These are phyloP conservation scores for Agriotes lineatus DNA, from an alignment of 2,888 invertebrate species.

Conservation along the genomic window DNA sequence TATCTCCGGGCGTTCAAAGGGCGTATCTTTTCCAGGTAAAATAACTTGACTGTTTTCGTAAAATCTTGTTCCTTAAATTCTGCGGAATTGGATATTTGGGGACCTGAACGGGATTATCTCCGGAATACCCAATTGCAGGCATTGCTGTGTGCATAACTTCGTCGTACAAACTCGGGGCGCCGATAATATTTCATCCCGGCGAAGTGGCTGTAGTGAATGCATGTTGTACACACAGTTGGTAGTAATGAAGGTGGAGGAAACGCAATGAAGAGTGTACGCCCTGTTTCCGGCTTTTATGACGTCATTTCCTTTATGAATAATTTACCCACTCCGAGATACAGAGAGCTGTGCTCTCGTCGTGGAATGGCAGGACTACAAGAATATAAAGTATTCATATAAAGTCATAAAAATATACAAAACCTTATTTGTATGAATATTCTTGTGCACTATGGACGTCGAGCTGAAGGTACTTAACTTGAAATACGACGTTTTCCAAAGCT, in stretches of 20 bases:
- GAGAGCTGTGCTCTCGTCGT: slow-evolving; percentile 20
- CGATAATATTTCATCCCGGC: slow-evolving; percentile 19
- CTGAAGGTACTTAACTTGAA: slow-evolving; percentile 12
- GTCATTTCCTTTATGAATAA: slow-evolving; percentile 60
- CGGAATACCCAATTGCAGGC: too few species aligned
- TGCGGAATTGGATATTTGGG: too few species aligned
- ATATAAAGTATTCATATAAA: slow-evolving; percentile 46
- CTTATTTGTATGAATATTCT: slow-evolving; percentile 31
- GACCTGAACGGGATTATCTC: too few species aligned
- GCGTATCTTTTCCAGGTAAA: too few species aligned
- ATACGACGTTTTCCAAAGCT: slow-evolving; percentile 13
- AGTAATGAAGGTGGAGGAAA: slow-evolving; percentile 51
- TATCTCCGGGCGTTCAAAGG: too few species aligned
- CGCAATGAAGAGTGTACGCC: slow-evolving; percentile 58
- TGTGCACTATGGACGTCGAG: not conserved
- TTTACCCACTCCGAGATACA: slow-evolving; percentile 52
- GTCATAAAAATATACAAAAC: slow-evolving; percentile 41
- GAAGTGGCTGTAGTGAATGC: slow-evolving; percentile 2
- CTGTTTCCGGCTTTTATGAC: slow-evolving; percentile 58
- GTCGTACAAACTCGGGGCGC: too few species aligned
- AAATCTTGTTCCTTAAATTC: too few species aligned
- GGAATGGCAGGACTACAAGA: slow-evolving; percentile 41
- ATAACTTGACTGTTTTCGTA: too few species aligned
- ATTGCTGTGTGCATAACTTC: too few species aligned
- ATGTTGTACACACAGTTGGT: slow-evolving; percentile 35